Evolutionary conservation across 2,888 invertebrate genomes (phyloP).

Genomic region (Byasa hedistus): DNA sequence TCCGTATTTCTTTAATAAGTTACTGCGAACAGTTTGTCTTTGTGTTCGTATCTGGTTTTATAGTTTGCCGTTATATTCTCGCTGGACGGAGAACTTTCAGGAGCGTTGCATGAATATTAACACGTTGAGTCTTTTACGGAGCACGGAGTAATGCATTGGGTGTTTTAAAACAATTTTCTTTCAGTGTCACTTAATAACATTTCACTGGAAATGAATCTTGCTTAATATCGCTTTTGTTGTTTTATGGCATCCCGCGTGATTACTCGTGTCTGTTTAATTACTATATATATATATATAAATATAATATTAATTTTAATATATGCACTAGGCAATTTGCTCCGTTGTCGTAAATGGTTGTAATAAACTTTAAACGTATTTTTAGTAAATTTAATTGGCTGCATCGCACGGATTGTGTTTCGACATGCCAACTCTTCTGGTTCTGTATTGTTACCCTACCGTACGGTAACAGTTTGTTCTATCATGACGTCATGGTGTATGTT

Average conservation of each 20-base stretch:
- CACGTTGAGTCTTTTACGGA: slow-evolving; percentile 45
- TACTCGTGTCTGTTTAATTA: slow-evolving; percentile 62
- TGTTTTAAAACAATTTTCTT: slow-evolving; percentile 51
- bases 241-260: slow-evolving; percentile 59
- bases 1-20: neutral
- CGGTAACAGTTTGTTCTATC: neutral
- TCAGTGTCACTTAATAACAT: neutral
- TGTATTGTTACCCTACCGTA: slow-evolving; percentile 48
- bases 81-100: slow-evolving; percentile 70
- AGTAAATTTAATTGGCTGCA: slow-evolving; percentile 75
- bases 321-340: slow-evolving; percentile 74
- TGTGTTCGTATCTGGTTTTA: slow-evolving; percentile 5
- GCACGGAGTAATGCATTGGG: slow-evolving; percentile 45
- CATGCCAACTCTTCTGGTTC: slow-evolving; percentile 41
- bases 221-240: slow-evolving; percentile 32
- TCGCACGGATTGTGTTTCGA: slow-evolving; percentile 68
- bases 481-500: slow-evolving; percentile 34
- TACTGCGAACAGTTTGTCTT: neutral
- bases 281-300: slow-evolving; percentile 54
- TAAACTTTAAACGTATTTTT: slow-evolving; percentile 66
- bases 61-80: slow-evolving; percentile 34
- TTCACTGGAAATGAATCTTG: neutral
- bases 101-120: slow-evolving; percentile 50
- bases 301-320: slow-evolving; percentile 62
- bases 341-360: slow-evolving; percentile 78